phyloP scores from a whole-genome alignment of 2,797 vertebrate species.

The Danio aesculapii region DNA sequence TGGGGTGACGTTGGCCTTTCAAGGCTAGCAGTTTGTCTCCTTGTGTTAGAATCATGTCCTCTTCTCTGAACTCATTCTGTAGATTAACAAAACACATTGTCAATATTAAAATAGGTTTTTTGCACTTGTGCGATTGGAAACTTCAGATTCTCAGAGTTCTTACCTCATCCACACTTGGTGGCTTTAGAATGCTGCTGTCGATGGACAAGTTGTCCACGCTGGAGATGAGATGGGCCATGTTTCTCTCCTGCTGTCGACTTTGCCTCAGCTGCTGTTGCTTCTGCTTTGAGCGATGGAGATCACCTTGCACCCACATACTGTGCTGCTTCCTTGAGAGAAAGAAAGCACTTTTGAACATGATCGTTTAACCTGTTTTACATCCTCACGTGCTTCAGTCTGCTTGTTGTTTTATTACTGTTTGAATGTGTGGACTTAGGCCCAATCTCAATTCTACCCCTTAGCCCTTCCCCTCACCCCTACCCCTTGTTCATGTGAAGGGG shows the following conservation, averaged over 20 bases:
- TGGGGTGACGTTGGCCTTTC: conserved; percentile 84
- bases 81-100: conserved; percentile 34
- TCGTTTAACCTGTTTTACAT: background rate
- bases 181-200: conserved; percentile 75
- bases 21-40: conserved; percentile 91
- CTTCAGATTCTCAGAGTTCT: conserved; percentile 40
- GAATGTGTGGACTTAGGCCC: background rate
- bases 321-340: conserved; percentile 83
- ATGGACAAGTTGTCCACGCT: conserved; percentile 87
- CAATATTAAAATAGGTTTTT: background rate
- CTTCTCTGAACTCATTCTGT: conserved; percentile 80
- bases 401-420: background rate
- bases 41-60: conserved; percentile 79
- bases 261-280: conserved; percentile 70
- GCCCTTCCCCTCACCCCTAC: too few species aligned
- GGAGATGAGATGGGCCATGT: conserved; percentile 81
- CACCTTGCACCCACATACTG: conserved; percentile 89
- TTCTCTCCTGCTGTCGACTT: conserved; percentile 68
- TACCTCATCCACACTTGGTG: conserved; percentile 84
- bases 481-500: too few species aligned
- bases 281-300: conserved; percentile 84
- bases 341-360: background rate
- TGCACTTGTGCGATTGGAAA: background rate
- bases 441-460: too few species aligned
- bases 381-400: background rate